Evolutionary conservation across 2,797 vertebrate species (phyloP).

Genomic region (Syngnathus rostellatus): DNA sequence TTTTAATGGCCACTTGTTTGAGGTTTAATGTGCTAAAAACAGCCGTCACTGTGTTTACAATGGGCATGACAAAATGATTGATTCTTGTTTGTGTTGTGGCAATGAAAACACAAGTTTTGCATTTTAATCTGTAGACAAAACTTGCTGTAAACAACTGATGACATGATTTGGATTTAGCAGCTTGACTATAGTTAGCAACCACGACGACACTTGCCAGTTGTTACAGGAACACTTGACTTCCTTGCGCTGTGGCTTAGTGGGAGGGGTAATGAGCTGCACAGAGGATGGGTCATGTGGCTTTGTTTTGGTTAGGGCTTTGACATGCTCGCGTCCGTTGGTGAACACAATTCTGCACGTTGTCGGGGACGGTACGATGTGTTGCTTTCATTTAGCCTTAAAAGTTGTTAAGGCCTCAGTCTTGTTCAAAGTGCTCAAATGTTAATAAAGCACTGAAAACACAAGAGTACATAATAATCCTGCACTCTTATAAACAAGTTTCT

Average conservation of each 20-base stretch:
- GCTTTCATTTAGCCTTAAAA: no score
- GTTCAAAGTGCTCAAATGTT: no score
- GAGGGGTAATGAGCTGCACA: background rate
- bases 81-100: background rate
- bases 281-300: background rate
- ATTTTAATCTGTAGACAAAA: background rate
- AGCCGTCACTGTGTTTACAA: background rate
- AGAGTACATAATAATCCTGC: no score
- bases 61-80: background rate
- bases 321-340: background rate
- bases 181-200: conserved; percentile 5
- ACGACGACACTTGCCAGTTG: conserved; percentile 5
- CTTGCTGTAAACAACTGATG: background rate
- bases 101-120: background rate
- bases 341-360: background rate
- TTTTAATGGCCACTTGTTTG: background rate
- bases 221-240: conserved; percentile 8
- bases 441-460: no score
- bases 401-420: no score
- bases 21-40: background rate
- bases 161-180: background rate
- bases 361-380: no score
- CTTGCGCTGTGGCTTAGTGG: background rate
- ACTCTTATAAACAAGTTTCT: no score
- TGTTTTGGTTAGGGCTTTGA: background rate